Evolutionary conservation across 2,797 vertebrate species (phyloP).

Genomic region (Poecilia velifera): DNA sequence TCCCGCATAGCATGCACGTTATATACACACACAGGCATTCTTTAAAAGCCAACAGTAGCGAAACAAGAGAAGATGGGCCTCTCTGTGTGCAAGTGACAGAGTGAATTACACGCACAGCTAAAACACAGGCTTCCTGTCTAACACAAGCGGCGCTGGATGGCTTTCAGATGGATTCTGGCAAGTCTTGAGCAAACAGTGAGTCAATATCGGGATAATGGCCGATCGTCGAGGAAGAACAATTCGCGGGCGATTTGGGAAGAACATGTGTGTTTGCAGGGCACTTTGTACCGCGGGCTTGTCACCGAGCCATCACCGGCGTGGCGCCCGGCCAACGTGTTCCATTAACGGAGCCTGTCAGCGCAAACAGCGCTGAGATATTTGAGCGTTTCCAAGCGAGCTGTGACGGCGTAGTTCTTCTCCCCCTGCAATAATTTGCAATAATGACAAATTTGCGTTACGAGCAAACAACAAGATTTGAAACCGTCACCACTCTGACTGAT

Average conservation of each 20-base stretch:
- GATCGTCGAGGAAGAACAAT: slow-evolving; percentile 66
- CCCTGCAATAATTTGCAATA: slow-evolving; percentile 32
- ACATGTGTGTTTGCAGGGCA: slow-evolving; percentile 68
- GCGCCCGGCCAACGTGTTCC: slow-evolving; percentile 52
- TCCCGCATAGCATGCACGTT: slow-evolving; percentile 28
- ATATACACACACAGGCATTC: slow-evolving; percentile 40
- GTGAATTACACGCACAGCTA: slow-evolving; percentile 75
- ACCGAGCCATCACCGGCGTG: slow-evolving; percentile 54
- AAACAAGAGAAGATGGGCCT: slow-evolving; percentile 73
- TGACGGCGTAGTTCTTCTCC: slow-evolving; percentile 24
- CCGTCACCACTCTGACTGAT: slow-evolving; percentile 66
- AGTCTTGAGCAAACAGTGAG: slow-evolving; percentile 72
- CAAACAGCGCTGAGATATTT: slow-evolving; percentile 19
- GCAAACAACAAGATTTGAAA: slow-evolving; percentile 75
- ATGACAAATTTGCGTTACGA: slow-evolving; percentile 71
- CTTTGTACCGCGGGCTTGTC: slow-evolving; percentile 62
- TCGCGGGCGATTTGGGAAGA: slow-evolving; percentile 65
- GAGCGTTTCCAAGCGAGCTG: slow-evolving; percentile 32
- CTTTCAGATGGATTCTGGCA: slow-evolving; percentile 72
- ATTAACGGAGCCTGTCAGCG: slow-evolving; percentile 52
- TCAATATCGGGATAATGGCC: slow-evolving; percentile 74
- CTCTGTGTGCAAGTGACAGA: slow-evolving; percentile 68
- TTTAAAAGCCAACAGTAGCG: slow-evolving; percentile 72
- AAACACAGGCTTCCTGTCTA: slow-evolving; percentile 70
- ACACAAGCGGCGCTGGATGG: slow-evolving; percentile 60